Conservation (phyloP, 2,888 invertebrate genomes). For the Nasonia oneida region DNA sequence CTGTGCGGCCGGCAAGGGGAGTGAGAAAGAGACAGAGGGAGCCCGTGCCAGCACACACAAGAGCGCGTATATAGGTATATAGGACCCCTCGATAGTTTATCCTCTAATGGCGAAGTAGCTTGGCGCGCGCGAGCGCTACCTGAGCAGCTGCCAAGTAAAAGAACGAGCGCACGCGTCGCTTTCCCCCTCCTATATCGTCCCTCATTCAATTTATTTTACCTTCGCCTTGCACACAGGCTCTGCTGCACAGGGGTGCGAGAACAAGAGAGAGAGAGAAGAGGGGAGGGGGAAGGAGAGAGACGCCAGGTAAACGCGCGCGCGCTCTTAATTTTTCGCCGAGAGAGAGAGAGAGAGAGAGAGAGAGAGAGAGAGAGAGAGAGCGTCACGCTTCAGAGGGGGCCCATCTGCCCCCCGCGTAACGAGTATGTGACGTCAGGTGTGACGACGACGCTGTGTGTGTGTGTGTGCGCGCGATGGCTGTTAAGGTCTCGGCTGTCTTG, state of each 20-base stretch:
- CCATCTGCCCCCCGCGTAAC: conserved; percentile 77
- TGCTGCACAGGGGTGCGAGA: conserved; percentile 34
- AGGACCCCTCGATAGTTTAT: conserved; percentile 67
- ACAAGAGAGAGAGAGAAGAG: conserved; percentile 20
- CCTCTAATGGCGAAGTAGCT: conserved; percentile 75
- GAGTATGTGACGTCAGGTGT: conserved; percentile 79
- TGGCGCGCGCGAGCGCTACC: conserved; percentile 63
- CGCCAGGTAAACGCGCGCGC: conserved; percentile 68
- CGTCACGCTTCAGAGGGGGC: conserved; percentile 78
- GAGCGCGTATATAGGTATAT: conserved; percentile 28
- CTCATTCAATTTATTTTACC: conserved; percentile 74
- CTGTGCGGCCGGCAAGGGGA: background rate
- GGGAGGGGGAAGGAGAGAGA: conserved; percentile 53
- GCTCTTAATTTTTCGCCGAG: conserved; percentile 50
- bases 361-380: conserved; percentile 60
- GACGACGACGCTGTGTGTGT: conserved; percentile 69
- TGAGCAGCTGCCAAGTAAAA: conserved; percentile 71
- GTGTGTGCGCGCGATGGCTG: background rate
- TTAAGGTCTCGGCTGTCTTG: conserved; percentile 11
- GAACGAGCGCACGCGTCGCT: conserved; percentile 68
- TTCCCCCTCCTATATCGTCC: conserved; percentile 28
- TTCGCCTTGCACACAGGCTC: conserved; percentile 61
- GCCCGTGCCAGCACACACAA: background rate
- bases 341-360: conserved; percentile 18
- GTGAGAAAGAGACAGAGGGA: conserved; percentile 35